A percentile compares a stretch with the other conserved stretches of the same genome.
phyloP scores from a whole-genome alignment of 2,888 invertebrate genomes.

The Acronicta alni region DNA sequence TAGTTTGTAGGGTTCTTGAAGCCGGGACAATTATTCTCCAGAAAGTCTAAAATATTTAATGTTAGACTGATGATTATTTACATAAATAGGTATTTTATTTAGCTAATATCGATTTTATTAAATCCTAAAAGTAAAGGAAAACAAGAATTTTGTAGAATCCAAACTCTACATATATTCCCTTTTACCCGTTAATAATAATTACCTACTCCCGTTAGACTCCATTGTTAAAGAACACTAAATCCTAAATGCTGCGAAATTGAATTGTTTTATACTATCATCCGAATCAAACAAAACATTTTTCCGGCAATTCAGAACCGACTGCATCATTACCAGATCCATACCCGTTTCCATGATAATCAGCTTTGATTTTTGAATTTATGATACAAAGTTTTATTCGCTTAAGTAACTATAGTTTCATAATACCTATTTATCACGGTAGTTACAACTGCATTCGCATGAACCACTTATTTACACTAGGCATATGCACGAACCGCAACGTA shows the following conservation, averaged over 20 bases:
- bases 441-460: constrained; percentile 81
- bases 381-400: constrained; percentile 68
- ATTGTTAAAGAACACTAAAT: constrained; percentile 42
- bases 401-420: constrained; percentile 68
- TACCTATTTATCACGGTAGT: constrained; percentile 80
- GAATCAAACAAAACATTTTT: constrained; percentile 48
- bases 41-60: constrained; percentile 27
- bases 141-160: constrained; percentile 43
- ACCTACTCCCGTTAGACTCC: constrained; percentile 30
- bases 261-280: constrained; percentile 70
- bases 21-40: constrained; percentile 32
- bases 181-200: constrained; percentile 33
- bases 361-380: constrained; percentile 54
- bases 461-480: constrained; percentile 75
- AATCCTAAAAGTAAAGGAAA: constrained; percentile 40
- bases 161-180: constrained; percentile 37
- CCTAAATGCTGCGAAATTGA: constrained; percentile 75
- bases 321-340: constrained; percentile 58
- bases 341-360: constrained; percentile 57
- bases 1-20: constrained; percentile 65
- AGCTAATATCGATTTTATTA: constrained; percentile 44
- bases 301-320: constrained; percentile 55
- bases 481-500: constrained; percentile 80
- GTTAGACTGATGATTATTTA: constrained; percentile 32
- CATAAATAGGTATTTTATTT: constrained; percentile 36